Evolutionary conservation across 2,888 invertebrate species (phyloP).

Genomic region (Eumacrocentrus americanus): DNA sequence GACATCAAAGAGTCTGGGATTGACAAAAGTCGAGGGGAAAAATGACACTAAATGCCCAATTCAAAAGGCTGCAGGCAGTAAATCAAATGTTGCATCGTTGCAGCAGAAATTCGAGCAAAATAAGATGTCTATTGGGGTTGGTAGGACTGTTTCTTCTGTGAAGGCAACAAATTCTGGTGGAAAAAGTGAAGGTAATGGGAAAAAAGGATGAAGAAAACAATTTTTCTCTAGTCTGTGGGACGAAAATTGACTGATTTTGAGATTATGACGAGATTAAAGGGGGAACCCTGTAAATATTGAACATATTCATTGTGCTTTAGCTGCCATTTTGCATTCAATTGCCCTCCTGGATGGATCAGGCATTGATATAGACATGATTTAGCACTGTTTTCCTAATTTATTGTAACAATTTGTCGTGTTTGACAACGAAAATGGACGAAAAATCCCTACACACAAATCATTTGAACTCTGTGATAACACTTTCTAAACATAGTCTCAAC

Average conservation of each 20-base stretch:
- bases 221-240: constrained; percentile 13
- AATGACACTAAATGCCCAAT: constrained; percentile 32
- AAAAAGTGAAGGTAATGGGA: constrained; percentile 12
- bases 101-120: constrained; percentile 80
- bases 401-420: neutral
- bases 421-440: constrained; percentile 6
- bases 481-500: neutral
- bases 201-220: constrained; percentile 11
- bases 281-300: constrained; percentile 5
- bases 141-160: constrained; percentile 18
- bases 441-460: constrained; percentile 32
- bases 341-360: neutral
- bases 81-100: constrained; percentile 77
- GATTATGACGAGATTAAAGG: neutral
- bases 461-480: constrained; percentile 45
- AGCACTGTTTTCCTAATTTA: neutral
- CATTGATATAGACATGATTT: neutral
- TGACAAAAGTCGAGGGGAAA: constrained; percentile 23
- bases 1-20: constrained; percentile 16
- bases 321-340: constrained; percentile 21
- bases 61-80: constrained; percentile 62
- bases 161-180: constrained; percentile 37
- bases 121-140: constrained; percentile 36
- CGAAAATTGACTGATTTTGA: constrained; percentile 15
- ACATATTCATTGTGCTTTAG: constrained; percentile 18